Evolutionary conservation across 2,888 invertebrate genomes (phyloP), one percentile per base, ranked within the genome.

Genomic region (Noctua fimbriata): DNA sequence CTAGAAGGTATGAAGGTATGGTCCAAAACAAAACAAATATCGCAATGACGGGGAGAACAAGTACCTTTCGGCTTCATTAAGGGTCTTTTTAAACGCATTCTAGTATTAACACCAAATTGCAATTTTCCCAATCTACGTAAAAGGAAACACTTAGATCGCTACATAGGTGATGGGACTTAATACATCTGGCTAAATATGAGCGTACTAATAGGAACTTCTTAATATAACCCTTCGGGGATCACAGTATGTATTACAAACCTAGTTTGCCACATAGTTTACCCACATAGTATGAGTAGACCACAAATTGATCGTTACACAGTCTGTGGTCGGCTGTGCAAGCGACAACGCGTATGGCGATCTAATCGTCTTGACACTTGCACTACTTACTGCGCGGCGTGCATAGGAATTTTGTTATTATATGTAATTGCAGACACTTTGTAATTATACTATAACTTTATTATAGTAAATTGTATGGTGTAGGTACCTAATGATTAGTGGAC

Each of bases 361-460:
- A 71, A 71, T 76, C 60, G 21, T 70, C 24, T 82, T 85, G 87
- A 87, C 88, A 85, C 85, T 81, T 87, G 78, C 55, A 78, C 73
- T 66, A 72, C 58, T 69, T 63, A 83, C 60, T 83, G 32, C 18
- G 18, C 28, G 55, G 32, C 18, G 18, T 28, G 55, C 47, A 4
- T 18, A 49, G n/a, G 47, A 83, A 83, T 78, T 14, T 32, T 69
- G 58, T 49, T 32, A 55, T 78, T 81, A 79, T n/a, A 36, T 52
- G 47, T 69, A 52, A 83, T 55, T 36, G 16, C 44, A 69, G 21
- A 47, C 21, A 60, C 36, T 66, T 60, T 71, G 36, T 60, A 24
- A 71, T 60, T 60, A 65, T 18, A 44, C 32, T 7, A 5, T 18
- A 58, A 52, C 5, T 65, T 79, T 55, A 84, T 49, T 16, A 55